These are phyloP conservation scores for Hippocampus barbouri DNA, from an alignment of 2,113 vertebrate genomes.

Conservation along the genomic window DNA sequence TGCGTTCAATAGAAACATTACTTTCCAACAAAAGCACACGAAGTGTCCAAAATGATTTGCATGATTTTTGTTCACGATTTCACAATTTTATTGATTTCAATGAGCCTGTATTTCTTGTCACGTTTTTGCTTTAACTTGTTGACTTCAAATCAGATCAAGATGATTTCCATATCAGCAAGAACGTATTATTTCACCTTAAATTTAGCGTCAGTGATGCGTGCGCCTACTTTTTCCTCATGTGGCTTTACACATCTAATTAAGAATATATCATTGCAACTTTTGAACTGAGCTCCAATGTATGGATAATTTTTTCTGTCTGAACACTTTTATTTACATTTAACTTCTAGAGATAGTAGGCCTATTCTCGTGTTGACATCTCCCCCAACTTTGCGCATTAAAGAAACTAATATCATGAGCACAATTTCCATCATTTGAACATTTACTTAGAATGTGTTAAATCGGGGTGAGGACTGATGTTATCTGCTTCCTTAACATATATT, in stretches of 20 bases:
- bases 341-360: not conserved
- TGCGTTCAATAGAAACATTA: not conserved
- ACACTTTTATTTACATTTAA: not conserved
- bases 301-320: not conserved
- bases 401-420: conserved; percentile 34
- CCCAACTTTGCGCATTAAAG: conserved; percentile 35
- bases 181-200: not conserved
- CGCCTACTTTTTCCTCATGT: not conserved
- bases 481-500: not conserved
- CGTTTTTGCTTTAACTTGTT: not conserved
- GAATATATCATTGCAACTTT: not conserved
- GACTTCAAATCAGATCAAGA: not conserved
- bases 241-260: not conserved
- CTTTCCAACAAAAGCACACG: not conserved
- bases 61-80: not conserved
- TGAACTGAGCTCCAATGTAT: not conserved
- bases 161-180: not conserved
- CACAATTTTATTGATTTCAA: no score
- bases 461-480: not conserved
- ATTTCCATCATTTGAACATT: conserved; percentile 17
- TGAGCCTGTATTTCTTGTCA: not conserved
- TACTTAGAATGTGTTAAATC: not conserved
- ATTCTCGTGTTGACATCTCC: not conserved
- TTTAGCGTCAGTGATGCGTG: not conserved
- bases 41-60: not conserved